Percentiles rank a stretch among this genome's conserved stretches.
These are phyloP conservation scores for Isoperla grammatica DNA, from an alignment of 2,888 invertebrate species.

Conservation along the genomic window DNA sequence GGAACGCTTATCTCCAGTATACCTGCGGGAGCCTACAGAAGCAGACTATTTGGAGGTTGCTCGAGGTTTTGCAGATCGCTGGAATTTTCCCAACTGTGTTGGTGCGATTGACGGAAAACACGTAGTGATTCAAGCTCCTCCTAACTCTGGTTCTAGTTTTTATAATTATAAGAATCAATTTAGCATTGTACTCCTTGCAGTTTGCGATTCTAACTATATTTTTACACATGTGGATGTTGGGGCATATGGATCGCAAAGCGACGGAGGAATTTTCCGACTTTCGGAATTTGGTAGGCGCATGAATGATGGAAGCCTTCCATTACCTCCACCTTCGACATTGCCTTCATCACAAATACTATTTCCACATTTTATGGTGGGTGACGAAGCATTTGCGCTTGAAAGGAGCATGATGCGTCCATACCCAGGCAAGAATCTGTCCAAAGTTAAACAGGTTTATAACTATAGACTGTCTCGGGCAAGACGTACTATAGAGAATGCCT, in stretches of 20 bases:
- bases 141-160: slow-evolving; percentile 35
- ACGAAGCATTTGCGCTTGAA: slow-evolving; percentile 9
- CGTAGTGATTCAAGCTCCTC: slow-evolving; percentile 35
- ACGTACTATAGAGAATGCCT: slow-evolving; percentile 13
- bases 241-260: slow-evolving; percentile 18
- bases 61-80: slow-evolving; percentile 34
- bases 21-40: background rate
- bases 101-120: slow-evolving; percentile 40
- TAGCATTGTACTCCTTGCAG: slow-evolving; percentile 34
- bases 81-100: slow-evolving; percentile 38
- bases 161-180: slow-evolving; percentile 38
- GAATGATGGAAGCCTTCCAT: background rate
- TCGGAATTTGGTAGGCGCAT: slow-evolving; percentile 12
- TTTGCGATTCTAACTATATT: slow-evolving; percentile 5
- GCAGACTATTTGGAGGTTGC: slow-evolving; percentile 23
- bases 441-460: slow-evolving; percentile 3
- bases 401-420: slow-evolving; percentile 14
- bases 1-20: background rate
- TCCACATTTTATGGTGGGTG: slow-evolving; percentile 14
- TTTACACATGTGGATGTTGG: slow-evolving; percentile 18
- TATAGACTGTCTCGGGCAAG: slow-evolving; percentile 14
- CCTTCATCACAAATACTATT: background rate
- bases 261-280: slow-evolving; percentile 1
- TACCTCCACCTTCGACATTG: slow-evolving; percentile 1
- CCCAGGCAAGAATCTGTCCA: background rate